phyloP scores from a whole-genome alignment of 2,113 vertebrate species.

The Ammodytes dubius region DNA sequence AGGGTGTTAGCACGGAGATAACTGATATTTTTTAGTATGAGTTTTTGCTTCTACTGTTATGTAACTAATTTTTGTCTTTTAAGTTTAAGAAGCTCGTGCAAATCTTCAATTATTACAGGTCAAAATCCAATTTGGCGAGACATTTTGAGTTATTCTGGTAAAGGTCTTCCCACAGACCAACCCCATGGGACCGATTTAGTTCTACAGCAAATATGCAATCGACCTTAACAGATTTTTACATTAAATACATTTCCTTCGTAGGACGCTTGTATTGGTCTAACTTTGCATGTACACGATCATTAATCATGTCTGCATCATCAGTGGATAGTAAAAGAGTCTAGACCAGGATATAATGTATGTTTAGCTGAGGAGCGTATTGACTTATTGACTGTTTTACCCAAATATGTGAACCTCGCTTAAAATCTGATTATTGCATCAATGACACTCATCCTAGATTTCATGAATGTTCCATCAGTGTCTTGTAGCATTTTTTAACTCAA shows the following conservation, averaged over 20 bases:
- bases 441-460: conserved; percentile 15
- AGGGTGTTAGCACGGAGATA: conserved; percentile 27
- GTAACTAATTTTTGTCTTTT: conserved; percentile 26
- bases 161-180: background rate
- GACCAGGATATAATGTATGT: conserved; percentile 22
- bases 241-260: background rate
- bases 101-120: background rate
- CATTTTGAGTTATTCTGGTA: background rate
- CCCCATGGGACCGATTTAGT: background rate
- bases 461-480: conserved; percentile 50
- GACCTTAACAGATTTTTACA: background rate
- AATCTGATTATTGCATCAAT: background rate
- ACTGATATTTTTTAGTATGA: background rate
- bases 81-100: background rate
- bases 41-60: conserved; percentile 17
- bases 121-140: background rate
- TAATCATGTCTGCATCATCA: conserved; percentile 13
- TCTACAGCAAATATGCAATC: conserved; percentile 37
- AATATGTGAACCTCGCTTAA: conserved; percentile 54
- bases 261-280: conserved; percentile 17
- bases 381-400: conserved; percentile 54
- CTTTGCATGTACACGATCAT: conserved; percentile 43
- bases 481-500: conserved; percentile 56
- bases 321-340: conserved; percentile 5
- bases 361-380: conserved; percentile 33